phyloP scores from a whole-genome alignment of 2,888 invertebrate genomes.

The Temnothorax ravouxi region DNA sequence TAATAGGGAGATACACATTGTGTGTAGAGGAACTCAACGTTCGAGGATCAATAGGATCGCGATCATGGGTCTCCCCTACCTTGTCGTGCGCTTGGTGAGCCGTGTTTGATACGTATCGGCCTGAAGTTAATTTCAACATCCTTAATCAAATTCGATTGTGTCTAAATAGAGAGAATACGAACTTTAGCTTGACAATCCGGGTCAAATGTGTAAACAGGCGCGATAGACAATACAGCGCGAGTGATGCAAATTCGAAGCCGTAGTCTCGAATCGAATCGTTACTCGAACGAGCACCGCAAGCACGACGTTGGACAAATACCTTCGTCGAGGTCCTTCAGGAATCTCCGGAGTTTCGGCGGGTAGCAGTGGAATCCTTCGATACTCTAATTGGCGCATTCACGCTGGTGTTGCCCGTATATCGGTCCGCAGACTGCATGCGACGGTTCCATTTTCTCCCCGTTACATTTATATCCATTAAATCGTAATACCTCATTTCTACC shows the following conservation, averaged over 20 bases:
- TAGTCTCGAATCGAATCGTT: slow-evolving; percentile 81
- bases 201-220: slow-evolving; percentile 77
- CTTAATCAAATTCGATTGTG: slow-evolving; percentile 74
- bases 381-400: slow-evolving; percentile 85
- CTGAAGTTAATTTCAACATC: slow-evolving; percentile 72
- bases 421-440: slow-evolving; percentile 70
- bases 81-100: slow-evolving; percentile 35
- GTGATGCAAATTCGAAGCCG: slow-evolving; percentile 74
- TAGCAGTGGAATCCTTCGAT: slow-evolving; percentile 83
- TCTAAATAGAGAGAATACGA: slow-evolving; percentile 67
- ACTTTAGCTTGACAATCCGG: slow-evolving; percentile 71
- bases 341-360: slow-evolving; percentile 82
- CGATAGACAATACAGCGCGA: slow-evolving; percentile 74
- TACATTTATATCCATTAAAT: slow-evolving; percentile 58
- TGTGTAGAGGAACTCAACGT: slow-evolving; percentile 29
- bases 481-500: slow-evolving; percentile 18
- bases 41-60: slow-evolving; percentile 47
- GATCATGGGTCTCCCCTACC: slow-evolving; percentile 27
- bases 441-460: slow-evolving; percentile 70
- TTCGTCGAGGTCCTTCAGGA: slow-evolving; percentile 83
- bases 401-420: slow-evolving; percentile 75
- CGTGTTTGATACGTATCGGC: slow-evolving; percentile 51
- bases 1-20: not conserved
- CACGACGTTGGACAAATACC: slow-evolving; percentile 83
- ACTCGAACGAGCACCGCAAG: slow-evolving; percentile 80